Base-by-base conservation (phyloP, 1,140 invertebrate genomes). In the Sycobia sp. region DNA sequence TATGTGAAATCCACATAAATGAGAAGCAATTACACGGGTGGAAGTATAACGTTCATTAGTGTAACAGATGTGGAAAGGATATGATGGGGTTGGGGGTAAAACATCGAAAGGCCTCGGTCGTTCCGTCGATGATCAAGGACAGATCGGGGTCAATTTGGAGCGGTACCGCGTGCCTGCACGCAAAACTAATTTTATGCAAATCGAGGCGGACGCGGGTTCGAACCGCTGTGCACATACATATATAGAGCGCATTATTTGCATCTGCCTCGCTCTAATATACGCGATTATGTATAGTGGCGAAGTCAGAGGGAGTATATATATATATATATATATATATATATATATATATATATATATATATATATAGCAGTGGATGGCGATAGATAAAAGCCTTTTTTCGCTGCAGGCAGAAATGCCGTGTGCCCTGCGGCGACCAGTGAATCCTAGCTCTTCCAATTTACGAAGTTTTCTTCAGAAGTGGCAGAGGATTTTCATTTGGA, bases 161-260 rank as follows among this genome's bases (percentile, higher is more conserved):
- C 53, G 20, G 53, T 13, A 22, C 53, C 5, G 49, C n/a, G n/a
- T n/a, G n/a, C n/a, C n/a, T n/a, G n/a, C n/a, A n/a, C n/a, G 3
- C 11, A 20, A 47, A 57, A 57, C 46, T 63, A 63, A 63, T 63
- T 57, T 63, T 41, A 63, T 63, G 54, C 61, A 57, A 57, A 63
- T 51, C 22, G 23, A 51, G 44, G 43, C 60, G 29, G 8, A 7
- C 34, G n/a, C 18, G 22, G 23, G 2, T 14, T 8, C 20, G n/a
- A 14, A n/a, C 23, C 38, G 18, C n/a, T 13, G 23, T 16, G 13
- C 20, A 20, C 50, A 11, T 25, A n/a, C n/a, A n/a, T n/a, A n/a
- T n/a, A n/a, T n/a, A n/a, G n/a, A n/a, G 11, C 11, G 38, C 46
- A 51, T 57, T 57, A 63, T 57, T 63, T 50, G 44, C 61, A 57